These are phyloP conservation scores for Malacoraja senta DNA, from an alignment of 2,797 vertebrate genomes.

Conservation along the genomic window DNA sequence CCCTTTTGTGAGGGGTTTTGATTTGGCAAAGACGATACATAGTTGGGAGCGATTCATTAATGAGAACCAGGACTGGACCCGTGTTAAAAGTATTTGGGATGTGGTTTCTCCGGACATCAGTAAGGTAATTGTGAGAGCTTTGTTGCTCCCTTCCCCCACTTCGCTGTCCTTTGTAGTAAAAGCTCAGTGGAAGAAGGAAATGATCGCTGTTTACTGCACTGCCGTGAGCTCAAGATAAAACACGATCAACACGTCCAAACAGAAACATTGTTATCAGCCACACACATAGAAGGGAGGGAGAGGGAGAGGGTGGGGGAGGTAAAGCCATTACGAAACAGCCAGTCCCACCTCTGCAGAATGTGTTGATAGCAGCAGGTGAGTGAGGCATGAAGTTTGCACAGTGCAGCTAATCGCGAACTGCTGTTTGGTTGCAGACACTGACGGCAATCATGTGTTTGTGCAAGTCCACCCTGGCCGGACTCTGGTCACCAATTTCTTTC, in stretches of 20 bases:
- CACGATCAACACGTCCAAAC: conserved; percentile 33
- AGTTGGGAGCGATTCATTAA: neutral
- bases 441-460: neutral
- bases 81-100: conserved; percentile 11
- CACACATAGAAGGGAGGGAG: neutral
- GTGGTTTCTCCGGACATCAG: neutral
- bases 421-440: neutral
- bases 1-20: neutral
- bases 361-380: neutral
- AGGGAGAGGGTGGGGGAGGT: too few relatives aligned
- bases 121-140: conserved; percentile 27
- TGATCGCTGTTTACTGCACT: conserved; percentile 31
- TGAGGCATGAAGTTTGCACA: neutral
- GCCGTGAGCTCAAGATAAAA: conserved; percentile 36
- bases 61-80: neutral
- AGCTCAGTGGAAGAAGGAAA: conserved; percentile 35
- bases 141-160: neutral
- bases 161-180: neutral
- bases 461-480: neutral
- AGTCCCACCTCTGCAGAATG: conserved; percentile 22
- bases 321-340: conserved; percentile 17
- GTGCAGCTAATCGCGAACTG: neutral
- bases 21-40: neutral
- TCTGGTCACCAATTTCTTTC: neutral
- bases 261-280: conserved; percentile 37